Conservation (phyloP, 2,113 vertebrate genomes). For the Gadus chalcogrammus region DNA sequence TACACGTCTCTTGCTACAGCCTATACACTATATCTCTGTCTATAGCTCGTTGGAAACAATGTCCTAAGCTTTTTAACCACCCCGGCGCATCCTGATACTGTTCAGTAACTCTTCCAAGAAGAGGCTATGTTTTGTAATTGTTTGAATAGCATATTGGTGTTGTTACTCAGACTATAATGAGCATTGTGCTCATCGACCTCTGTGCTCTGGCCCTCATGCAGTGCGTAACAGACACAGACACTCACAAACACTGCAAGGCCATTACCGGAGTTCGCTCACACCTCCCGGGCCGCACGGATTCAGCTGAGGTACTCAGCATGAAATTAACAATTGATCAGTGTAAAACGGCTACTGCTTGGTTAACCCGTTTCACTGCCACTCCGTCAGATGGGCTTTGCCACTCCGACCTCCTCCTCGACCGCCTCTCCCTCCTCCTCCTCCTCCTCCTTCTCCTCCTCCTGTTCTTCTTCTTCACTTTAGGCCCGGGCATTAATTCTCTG, state of each 20-base stretch:
- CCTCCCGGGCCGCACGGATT: constrained; percentile 53
- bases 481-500: constrained; percentile 59
- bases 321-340: constrained; percentile 81
- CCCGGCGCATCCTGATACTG: too few relatives aligned
- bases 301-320: constrained; percentile 73
- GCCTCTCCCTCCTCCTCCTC: constrained; percentile 33
- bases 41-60: too few relatives aligned
- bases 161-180: neutral
- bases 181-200: neutral
- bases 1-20: too few relatives aligned
- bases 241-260: constrained; percentile 8
- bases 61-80: too few relatives aligned
- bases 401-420: neutral
- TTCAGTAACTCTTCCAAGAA: too few relatives aligned
- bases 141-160: neutral
- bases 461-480: neutral
- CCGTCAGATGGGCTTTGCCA: constrained; percentile 30
- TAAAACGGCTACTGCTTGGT: constrained; percentile 65
- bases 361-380: constrained; percentile 62
- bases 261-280: constrained; percentile 54
- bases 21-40: too few relatives aligned
- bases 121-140: too few relatives aligned
- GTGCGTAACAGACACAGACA: constrained; percentile 17
- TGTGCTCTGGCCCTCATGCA: neutral
- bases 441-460: neutral